Evolutionary conservation across 37 sponge, comb jelly and placozoan genomes (phyloP).

Genomic region (Spongilla lacustris): DNA sequence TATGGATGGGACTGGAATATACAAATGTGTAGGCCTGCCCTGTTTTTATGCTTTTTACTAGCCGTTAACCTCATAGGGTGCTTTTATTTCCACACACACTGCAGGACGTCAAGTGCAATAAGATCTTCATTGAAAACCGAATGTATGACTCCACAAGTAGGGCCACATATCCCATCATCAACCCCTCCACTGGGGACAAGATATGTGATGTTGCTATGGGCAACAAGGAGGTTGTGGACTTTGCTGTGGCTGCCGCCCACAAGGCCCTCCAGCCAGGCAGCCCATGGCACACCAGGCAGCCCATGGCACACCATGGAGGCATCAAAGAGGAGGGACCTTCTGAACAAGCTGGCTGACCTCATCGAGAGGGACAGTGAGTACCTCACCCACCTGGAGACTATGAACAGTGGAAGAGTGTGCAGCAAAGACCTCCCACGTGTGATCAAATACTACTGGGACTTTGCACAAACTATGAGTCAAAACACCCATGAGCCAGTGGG

Average conservation of each 20-base stretch:
- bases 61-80: too few species aligned
- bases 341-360: constrained; percentile 84
- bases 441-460: constrained; percentile 79
- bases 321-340: constrained; percentile 75
- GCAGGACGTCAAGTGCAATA: too few species aligned
- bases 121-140: too few species aligned
- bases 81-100: too few species aligned
- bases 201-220: constrained; percentile 88
- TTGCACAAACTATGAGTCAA: constrained; percentile 73
- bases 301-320: constrained; percentile 91
- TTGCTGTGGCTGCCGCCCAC: constrained; percentile 85
- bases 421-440: constrained; percentile 46
- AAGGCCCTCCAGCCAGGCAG: constrained; percentile 78
- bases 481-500: constrained; percentile 89
- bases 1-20: too few species aligned
- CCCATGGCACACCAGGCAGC: too few species aligned
- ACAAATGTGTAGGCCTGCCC: too few species aligned
- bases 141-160: too few species aligned
- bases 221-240: constrained; percentile 88
- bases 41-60: too few species aligned
- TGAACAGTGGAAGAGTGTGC: constrained; percentile 87
- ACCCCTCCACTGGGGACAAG: too few species aligned
- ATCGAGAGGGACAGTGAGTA: constrained; percentile 78
- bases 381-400: constrained; percentile 80
- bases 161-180: too few species aligned